Evolutionary conservation across 2,113 vertebrate genomes (phyloP).

Genomic region (Setophaga kirtlandii): DNA sequence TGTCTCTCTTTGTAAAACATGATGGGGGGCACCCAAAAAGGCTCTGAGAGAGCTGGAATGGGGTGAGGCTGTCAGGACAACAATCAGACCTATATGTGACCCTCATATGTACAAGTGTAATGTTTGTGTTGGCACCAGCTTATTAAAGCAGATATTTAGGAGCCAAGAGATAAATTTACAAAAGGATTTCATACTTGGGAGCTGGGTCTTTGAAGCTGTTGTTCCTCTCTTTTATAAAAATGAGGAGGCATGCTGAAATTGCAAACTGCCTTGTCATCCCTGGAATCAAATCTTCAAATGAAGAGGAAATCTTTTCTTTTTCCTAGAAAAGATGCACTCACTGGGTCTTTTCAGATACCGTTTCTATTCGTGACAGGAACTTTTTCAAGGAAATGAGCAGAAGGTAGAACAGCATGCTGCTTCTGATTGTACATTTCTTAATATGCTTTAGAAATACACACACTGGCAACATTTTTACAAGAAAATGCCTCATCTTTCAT

Average conservation of each 20-base stretch:
- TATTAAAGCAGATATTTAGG: neutral
- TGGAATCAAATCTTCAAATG: slow-evolving; percentile 24
- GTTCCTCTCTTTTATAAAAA: neutral
- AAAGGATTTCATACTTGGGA: neutral
- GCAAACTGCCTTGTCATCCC: slow-evolving; percentile 42
- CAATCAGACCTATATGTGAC: neutral
- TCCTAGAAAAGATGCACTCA: neutral
- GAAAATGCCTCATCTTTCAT: slow-evolving; percentile 26
- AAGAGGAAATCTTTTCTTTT: slow-evolving; percentile 34
- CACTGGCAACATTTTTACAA: neutral
- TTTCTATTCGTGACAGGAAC: slow-evolving; percentile 43
- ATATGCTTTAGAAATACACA: slow-evolving; percentile 40
- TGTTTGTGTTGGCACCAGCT: neutral
- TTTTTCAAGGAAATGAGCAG: slow-evolving; percentile 37
- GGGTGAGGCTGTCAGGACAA: neutral
- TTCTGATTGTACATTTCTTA: slow-evolving; percentile 48
- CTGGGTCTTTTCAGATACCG: slow-evolving; percentile 27
- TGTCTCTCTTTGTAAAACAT: neutral
- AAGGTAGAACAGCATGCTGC: slow-evolving; percentile 42
- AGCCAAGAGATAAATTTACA: neutral
- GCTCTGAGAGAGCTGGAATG: neutral
- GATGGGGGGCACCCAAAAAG: neutral
- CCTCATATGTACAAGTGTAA: neutral
- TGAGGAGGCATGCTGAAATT: neutral
- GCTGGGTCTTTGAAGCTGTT: neutral